Conservation (phyloP, 2,797 vertebrate genomes). For the Gobio occitaniae region DNA sequence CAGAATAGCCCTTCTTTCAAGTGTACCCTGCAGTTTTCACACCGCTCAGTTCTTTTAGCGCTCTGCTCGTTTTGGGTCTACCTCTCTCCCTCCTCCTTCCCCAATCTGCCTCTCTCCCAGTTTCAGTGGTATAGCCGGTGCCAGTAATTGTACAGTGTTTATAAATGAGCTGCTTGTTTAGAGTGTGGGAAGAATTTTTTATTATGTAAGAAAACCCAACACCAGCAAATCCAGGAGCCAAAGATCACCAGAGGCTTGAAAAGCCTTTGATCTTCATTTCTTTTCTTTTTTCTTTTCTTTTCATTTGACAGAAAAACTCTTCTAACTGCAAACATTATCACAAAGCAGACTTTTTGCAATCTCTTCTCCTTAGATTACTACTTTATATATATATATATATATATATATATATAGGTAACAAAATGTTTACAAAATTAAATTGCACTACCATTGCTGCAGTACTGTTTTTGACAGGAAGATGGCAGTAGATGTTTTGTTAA, state of each 20-base stretch:
- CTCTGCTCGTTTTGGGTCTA: conserved; percentile 50
- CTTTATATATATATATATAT: background rate
- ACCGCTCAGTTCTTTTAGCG: conserved; percentile 50
- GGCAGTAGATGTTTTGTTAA: conserved; percentile 69
- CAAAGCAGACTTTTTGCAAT: background rate
- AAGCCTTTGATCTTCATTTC: conserved; percentile 63
- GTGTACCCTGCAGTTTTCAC: conserved; percentile 61
- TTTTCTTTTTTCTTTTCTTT: conserved; percentile 45
- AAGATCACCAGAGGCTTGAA: conserved; percentile 65
- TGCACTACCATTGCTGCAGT: conserved; percentile 14
- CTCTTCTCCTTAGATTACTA: background rate
- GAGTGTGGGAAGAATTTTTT: conserved; percentile 66
- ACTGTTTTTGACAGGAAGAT: conserved; percentile 68
- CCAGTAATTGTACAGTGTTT: conserved; percentile 64
- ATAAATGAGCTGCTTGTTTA: conserved; percentile 70
- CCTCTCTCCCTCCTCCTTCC: conserved; percentile 28
- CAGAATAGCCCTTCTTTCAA: conserved; percentile 64
- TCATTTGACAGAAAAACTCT: conserved; percentile 33
- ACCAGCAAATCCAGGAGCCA: conserved; percentile 47
- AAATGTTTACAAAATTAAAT: background rate
- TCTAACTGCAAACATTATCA: background rate
- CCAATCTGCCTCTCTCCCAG: conserved; percentile 63
- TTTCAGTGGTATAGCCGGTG: conserved; percentile 39
- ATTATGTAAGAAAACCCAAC: conserved; percentile 48
- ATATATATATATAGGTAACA: background rate